Conservation (phyloP, 2,888 invertebrate genomes). For the Diarsia mendica region DNA sequence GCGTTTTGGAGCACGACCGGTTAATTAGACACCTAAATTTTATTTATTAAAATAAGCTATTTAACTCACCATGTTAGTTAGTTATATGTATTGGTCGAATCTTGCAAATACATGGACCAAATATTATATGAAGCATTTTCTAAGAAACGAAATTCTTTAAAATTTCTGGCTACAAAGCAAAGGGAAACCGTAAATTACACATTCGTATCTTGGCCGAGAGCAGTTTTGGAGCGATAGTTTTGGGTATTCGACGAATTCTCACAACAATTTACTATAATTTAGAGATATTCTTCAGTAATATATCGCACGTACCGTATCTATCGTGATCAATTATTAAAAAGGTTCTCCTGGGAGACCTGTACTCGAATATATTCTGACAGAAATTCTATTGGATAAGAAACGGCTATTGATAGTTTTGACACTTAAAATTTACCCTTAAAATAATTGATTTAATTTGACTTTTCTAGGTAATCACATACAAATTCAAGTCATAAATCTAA, state of each 20-base stretch:
- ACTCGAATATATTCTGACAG: conserved; percentile 15
- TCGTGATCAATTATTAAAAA: conserved; percentile 51
- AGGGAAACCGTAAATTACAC: too few species aligned
- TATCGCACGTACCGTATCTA: conserved; percentile 23
- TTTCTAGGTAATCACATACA: neutral
- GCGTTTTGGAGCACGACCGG: too few species aligned
- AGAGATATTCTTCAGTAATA: conserved; percentile 37
- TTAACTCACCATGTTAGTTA: too few species aligned
- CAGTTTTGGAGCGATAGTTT: neutral
- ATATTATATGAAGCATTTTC: too few species aligned
- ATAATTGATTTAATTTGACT: neutral
- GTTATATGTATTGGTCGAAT: neutral
- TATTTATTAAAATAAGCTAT: neutral
- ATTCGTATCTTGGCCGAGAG: too few species aligned
- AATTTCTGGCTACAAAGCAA: too few species aligned
- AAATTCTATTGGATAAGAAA: conserved; percentile 1
- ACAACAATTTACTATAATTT: conserved; percentile 59
- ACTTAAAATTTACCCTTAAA: neutral
- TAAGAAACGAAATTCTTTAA: too few species aligned
- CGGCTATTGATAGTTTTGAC: neutral
- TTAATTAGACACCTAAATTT: too few species aligned
- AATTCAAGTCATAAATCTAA: neutral
- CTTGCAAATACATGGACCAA: neutral
- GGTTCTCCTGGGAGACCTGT: conserved; percentile 29
- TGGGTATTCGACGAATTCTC: conserved; percentile 51